phyloP scores from a whole-genome alignment of 2,797 vertebrate genomes.

The Tapirus indicus region DNA sequence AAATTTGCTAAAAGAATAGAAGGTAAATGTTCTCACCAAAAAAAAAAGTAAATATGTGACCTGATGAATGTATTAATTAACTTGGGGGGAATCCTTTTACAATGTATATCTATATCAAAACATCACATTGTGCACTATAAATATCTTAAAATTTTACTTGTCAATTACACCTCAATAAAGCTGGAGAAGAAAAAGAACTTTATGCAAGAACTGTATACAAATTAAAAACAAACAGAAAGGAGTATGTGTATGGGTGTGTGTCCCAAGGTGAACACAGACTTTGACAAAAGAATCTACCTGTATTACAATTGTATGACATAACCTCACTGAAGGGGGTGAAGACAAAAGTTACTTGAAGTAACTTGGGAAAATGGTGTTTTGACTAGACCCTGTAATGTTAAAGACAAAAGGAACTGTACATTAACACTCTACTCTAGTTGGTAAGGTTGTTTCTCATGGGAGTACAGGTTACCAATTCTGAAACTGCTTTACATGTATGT shows the following conservation, averaged over 20 bases:
- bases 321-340: not conserved
- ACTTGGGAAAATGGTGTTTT: no score
- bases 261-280: not conserved
- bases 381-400: no score
- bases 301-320: not conserved
- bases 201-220: not conserved
- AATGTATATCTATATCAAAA: not conserved
- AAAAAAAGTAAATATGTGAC: not conserved
- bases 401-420: no score
- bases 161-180: not conserved
- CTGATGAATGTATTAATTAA: no score
- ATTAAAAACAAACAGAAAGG: not conserved
- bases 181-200: not conserved
- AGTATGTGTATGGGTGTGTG: not conserved
- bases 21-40: not conserved
- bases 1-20: not conserved
- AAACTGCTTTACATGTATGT: no score
- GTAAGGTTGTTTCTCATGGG: no score
- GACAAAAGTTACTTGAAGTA: no score
- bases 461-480: no score
- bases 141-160: not conserved
- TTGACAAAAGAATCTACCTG: not conserved
- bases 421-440: no score
- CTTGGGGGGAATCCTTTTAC: no score
- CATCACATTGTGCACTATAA: not conserved